Base-by-base conservation (phyloP, 92 coral and sea anemone species). In the Phenganax subtilis region DNA sequence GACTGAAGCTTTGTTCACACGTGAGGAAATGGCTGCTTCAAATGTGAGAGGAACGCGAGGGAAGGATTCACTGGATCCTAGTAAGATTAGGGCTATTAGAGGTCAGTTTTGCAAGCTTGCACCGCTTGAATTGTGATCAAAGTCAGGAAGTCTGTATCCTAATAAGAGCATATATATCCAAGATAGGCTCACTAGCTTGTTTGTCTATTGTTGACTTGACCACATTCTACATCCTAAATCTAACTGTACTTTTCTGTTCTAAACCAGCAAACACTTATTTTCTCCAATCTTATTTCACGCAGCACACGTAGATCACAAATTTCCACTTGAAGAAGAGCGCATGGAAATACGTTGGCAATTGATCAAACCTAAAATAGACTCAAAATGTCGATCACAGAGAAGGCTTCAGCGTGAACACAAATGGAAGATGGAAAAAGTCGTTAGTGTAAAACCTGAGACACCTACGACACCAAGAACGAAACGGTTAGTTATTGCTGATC, bases 341-440 rank as follows among this genome's bases (percentile, higher is more conserved):
- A 91, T 92, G 85, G 97, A 94, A 47, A 79, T 91, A n/a, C 92
- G 98, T 6, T 94, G 98, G 98, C 96, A 90, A 72, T 86, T 91
- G 58, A 88, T 94, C 8, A 94, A 91, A 74, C 98, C 98, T 7
- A 84, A 96, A 80, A 87, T 94, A 70, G 98, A 94, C 84, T 90
- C 97, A 81, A 94, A 94, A 76, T 94, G 98, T 66, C 92, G 98
- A n/a, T 96, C 98, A 0, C 98, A 94, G 83, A 87, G 98, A 27
- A 81, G 98, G 54, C 65, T 91, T 10, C 97, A 90, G 11, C 92
- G 97, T 20, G 97, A 91, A 64, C 90, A 90, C 15, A 90, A 87
- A 76, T 90, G 92, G 53, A 86, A 80, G 54, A 77, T 85, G 12
- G 88, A 88, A 51, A 78, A 68, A 51, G 73, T 67, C 5, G 27